Evolutionary conservation across 1,140 invertebrate species (phyloP), one percentile per base, ranked within the genome.

Genomic region (Drosophila guanche): DNA sequence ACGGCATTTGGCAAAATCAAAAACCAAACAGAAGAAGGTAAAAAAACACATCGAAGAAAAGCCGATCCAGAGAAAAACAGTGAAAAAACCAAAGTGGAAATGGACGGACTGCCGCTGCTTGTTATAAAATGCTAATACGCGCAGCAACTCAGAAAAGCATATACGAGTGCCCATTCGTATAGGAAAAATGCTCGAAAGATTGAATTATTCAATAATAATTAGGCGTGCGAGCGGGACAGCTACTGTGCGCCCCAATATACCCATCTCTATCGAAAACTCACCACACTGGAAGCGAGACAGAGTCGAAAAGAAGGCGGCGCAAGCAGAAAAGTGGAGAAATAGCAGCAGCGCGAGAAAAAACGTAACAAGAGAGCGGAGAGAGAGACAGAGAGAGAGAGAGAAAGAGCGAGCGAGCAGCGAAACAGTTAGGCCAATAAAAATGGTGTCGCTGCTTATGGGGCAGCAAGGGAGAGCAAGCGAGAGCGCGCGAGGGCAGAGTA

Each of bases 181-280:
- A 63, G 51, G 65, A 76, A 88, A 86, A 88, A 76, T 68, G 83
- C 83, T 88, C 76, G 72, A 66, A 88, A 86, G 78, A 88, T 88
- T 88, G 83, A 88, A 88, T 88, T 88, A 88, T 88, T 88, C 83
- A 88, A 88, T 88, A 88, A 86, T 86, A 88, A 88, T 88, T 88
- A 88, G 83, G 78, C 83, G 81, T 77, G 83, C 69, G 52, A 86
- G 61, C 46, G 73, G 46, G 65, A 71, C 50, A 42, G 60, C 58
- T 8, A 5, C 20, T 37, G 10, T n/a, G 1, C 45, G 7, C 14
- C 25, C 20, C 4, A 0, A 8, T 20, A 37, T 6, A 27, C 23
- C 76, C 55, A 4, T 54, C 63, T 43, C 41, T 51, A 42, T 81
- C 69, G 29, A 37, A 76, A 80, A 88, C 75, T 88, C 83, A 88